phyloP scores from a whole-genome alignment of 2,113 vertebrate genomes.

The Nycticryphes semicollaris region DNA sequence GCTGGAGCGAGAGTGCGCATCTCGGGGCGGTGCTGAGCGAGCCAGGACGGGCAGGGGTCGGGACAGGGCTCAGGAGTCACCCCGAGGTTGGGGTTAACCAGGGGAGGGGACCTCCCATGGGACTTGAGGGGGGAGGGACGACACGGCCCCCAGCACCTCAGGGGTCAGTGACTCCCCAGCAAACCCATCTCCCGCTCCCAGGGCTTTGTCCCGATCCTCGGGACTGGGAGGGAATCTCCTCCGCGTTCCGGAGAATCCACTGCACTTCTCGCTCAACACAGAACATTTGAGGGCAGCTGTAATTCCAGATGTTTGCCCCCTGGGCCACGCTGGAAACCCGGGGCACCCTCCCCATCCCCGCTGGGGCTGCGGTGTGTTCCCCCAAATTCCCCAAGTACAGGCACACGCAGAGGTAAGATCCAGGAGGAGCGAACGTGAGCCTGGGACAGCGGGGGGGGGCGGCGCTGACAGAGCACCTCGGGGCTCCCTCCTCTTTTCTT shows the following conservation, averaged over 20 bases:
- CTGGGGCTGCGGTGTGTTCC: neutral
- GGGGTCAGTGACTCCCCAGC: neutral
- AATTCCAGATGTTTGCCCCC: too few relatives aligned
- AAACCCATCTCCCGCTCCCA: neutral
- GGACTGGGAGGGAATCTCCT: neutral
- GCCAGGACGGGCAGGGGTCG: neutral
- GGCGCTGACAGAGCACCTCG: neutral
- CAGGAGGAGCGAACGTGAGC: accelerated
- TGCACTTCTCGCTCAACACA: too few relatives aligned
- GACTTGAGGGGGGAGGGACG: too few relatives aligned
- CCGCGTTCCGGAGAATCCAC: neutral
- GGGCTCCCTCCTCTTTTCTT: neutral
- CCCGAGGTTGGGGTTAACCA: neutral
- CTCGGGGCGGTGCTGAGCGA: neutral
- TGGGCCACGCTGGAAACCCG: neutral
- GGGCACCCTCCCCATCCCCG: too few relatives aligned
- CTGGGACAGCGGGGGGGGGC: neutral
- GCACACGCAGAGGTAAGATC: accelerated
- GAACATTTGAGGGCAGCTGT: too few relatives aligned
- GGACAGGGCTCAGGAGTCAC: neutral
- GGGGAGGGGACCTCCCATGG: neutral
- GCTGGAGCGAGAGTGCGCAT: neutral
- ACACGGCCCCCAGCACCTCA: neutral
- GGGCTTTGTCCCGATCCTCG: neutral
- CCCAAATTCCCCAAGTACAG: neutral